These are phyloP conservation scores for Drosophila sucinea DNA, from an alignment of 1,140 invertebrate species.

Conservation along the genomic window DNA sequence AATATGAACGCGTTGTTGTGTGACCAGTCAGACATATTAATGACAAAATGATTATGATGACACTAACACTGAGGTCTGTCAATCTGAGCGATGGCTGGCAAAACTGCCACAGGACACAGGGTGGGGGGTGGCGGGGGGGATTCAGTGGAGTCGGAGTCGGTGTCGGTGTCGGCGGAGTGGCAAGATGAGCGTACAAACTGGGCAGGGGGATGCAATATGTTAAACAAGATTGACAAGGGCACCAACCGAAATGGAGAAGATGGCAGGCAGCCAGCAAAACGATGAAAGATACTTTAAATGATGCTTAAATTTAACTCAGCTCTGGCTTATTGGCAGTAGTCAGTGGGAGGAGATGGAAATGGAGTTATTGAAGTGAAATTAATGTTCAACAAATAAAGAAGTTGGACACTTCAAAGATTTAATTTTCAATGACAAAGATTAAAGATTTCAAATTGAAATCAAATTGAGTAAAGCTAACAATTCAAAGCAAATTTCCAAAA, in stretches of 20 bases:
- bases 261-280: neutral
- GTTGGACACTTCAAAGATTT: neutral
- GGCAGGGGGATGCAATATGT: slow-evolving; percentile 41
- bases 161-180: neutral
- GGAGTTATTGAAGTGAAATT: slow-evolving; percentile 38
- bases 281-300: slow-evolving; percentile 50
- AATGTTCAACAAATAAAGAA: slow-evolving; percentile 35
- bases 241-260: slow-evolving; percentile 27
- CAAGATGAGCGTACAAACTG: slow-evolving; percentile 3
- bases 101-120: neutral
- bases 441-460: neutral
- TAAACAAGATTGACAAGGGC: slow-evolving; percentile 50
- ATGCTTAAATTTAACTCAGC: slow-evolving; percentile 55
- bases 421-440: neutral
- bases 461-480: neutral
- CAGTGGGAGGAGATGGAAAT: slow-evolving; percentile 1
- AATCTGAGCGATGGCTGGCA: slow-evolving; percentile 29
- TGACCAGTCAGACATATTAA: slow-evolving; percentile 80
- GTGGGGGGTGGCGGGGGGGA: neutral
- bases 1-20: slow-evolving; percentile 46
- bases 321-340: slow-evolving; percentile 29
- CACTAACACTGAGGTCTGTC: slow-evolving; percentile 64
- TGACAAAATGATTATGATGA: slow-evolving; percentile 83
- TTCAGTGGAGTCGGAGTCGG: neutral
- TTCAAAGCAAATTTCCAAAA: too few relatives aligned